Percentiles rank a stretch among this genome's conserved stretches.
Conservation (phyloP, 2,888 invertebrate species). For the Drosophila phalerata region DNA sequence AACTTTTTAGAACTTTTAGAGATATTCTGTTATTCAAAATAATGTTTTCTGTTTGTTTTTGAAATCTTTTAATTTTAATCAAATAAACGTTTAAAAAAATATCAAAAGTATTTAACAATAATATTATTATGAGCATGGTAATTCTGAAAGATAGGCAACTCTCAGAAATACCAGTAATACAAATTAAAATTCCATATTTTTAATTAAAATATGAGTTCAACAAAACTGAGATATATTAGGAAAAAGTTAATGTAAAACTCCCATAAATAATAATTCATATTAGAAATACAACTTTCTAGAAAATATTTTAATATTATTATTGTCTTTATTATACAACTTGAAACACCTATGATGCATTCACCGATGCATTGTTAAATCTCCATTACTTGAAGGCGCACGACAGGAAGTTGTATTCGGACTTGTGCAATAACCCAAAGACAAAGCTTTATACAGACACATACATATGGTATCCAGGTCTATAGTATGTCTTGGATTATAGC, state of each 20-base stretch:
- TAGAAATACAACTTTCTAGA: not conserved
- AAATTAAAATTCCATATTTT: too few species aligned
- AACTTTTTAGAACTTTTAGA: too few species aligned
- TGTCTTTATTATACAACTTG: not conserved
- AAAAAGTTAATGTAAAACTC: not conserved
- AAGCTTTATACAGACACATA: constrained; percentile 19
- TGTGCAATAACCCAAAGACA: constrained; percentile 60
- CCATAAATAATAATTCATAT: not conserved
- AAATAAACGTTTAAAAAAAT: too few species aligned
- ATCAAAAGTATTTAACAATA: too few species aligned
- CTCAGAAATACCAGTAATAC: too few species aligned
- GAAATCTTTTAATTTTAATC: too few species aligned
- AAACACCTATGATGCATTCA: not conserved
- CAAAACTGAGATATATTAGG: not conserved
- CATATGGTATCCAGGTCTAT: constrained; percentile 12
- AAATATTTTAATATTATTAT: not conserved
- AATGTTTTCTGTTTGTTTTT: too few species aligned
- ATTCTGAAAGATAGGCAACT: too few species aligned
- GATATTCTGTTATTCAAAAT: too few species aligned
- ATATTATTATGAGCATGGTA: too few species aligned
- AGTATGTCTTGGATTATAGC: constrained; percentile 18
- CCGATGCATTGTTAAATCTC: too few species aligned
- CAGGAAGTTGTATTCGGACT: constrained; percentile 66
- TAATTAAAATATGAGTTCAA: too few species aligned
- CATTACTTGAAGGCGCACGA: constrained; percentile 18